Evolutionary conservation across 1,140 invertebrate species (phyloP).

Genomic region (Pseudomyrmex gracilis): DNA sequence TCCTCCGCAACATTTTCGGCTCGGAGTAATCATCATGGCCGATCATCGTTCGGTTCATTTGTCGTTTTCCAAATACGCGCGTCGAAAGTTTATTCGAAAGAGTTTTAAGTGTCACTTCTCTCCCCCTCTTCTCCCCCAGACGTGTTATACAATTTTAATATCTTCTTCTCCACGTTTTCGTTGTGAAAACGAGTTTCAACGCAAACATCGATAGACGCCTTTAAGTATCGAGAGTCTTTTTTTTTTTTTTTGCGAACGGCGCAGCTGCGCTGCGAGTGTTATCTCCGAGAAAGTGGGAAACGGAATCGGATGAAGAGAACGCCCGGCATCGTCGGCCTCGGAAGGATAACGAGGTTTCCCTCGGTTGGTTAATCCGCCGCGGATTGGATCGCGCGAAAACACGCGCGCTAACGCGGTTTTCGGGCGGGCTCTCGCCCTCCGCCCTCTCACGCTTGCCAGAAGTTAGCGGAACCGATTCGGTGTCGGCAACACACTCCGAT

Average conservation of each 20-base stretch:
- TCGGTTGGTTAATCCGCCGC: slow-evolving; percentile 76
- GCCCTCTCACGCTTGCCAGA: slow-evolving; percentile 11
- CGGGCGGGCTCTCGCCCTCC: slow-evolving; percentile 55
- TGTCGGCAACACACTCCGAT: slow-evolving; percentile 66
- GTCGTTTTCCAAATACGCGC: slow-evolving; percentile 2
- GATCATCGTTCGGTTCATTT: slow-evolving; percentile 52
- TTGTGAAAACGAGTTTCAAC: too few species aligned
- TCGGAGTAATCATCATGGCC: slow-evolving; percentile 15
- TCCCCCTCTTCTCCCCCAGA: too few species aligned
- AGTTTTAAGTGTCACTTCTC: background rate
- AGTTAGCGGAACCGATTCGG: slow-evolving; percentile 43
- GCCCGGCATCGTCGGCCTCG: slow-evolving; percentile 72
- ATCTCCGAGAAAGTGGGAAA: slow-evolving; percentile 69
- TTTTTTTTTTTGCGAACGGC: slow-evolving; percentile 24
- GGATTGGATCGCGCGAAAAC: slow-evolving; percentile 79
- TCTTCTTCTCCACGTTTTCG: background rate
- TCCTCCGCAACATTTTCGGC: slow-evolving; percentile 14
- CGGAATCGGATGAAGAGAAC: slow-evolving; percentile 72
- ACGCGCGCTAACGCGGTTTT: slow-evolving; percentile 75
- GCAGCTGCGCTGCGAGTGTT: slow-evolving; percentile 40
- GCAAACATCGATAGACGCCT: too few species aligned
- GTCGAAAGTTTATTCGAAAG: slow-evolving; percentile 24
- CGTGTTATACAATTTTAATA: background rate
- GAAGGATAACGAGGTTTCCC: slow-evolving; percentile 74
- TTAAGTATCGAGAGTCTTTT: too few species aligned